Evolutionary conservation across 1,140 invertebrate species (phyloP).

Genomic region (Hyphantria cunea): DNA sequence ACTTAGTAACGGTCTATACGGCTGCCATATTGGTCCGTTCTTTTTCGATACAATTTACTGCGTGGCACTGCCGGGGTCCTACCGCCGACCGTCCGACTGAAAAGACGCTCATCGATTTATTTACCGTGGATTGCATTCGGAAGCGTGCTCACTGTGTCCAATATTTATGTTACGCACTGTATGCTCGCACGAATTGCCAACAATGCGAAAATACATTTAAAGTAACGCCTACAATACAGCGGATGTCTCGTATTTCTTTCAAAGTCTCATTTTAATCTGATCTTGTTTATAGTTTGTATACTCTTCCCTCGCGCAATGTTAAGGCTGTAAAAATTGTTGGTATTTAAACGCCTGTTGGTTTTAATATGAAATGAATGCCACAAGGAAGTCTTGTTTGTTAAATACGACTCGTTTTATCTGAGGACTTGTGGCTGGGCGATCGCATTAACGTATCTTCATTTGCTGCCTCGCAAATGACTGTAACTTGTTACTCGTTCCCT

Average conservation of each 20-base stretch:
- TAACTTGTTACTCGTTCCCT: slow-evolving; percentile 49
- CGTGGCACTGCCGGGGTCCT: slow-evolving; percentile 58
- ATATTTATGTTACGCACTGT: slow-evolving; percentile 69
- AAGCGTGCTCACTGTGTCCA: slow-evolving; percentile 62
- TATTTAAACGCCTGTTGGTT: slow-evolving; percentile 29
- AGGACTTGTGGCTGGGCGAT: slow-evolving; percentile 38
- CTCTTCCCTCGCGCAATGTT: slow-evolving; percentile 22
- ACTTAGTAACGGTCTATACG: slow-evolving; percentile 69
- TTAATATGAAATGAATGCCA: slow-evolving; percentile 14
- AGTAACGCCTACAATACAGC: slow-evolving; percentile 55
- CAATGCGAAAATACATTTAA: slow-evolving; percentile 73
- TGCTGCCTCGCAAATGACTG: slow-evolving; percentile 46
- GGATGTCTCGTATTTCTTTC: slow-evolving; percentile 59
- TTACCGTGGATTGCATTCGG: slow-evolving; percentile 66
- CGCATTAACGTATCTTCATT: slow-evolving; percentile 46
- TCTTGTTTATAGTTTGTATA: slow-evolving; percentile 32
- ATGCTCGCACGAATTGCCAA: slow-evolving; percentile 59
- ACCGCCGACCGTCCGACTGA: slow-evolving; percentile 52
- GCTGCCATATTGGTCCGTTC: slow-evolving; percentile 64
- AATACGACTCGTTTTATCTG: slow-evolving; percentile 39
- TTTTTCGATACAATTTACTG: slow-evolving; percentile 73
- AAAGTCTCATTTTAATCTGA: slow-evolving; percentile 67
- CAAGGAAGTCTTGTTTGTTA: slow-evolving; percentile 19
- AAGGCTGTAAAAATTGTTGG: background rate
- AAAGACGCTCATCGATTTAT: slow-evolving; percentile 71